Evolutionary conservation across 2,113 vertebrate species (phyloP), one percentile per base, ranked within the genome.

Genomic region (Pelusios castaneus): DNA sequence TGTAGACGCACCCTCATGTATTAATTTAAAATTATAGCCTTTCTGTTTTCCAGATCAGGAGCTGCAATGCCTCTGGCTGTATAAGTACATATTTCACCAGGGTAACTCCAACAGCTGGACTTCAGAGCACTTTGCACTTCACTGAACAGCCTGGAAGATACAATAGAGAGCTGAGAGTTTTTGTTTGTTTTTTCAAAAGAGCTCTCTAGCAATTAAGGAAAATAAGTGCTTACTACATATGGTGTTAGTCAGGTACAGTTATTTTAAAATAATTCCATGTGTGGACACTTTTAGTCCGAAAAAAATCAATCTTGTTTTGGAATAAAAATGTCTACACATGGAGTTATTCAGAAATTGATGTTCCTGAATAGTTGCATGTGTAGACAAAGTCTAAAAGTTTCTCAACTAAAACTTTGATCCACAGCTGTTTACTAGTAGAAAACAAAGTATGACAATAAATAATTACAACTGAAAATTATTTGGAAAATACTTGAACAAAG

Each of bases 401-500:
- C 51, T n/a, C 55, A 29, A 43, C 17, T 82, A 51, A 8, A 75
- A 12, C 10, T 60, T 85, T 58, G 38, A 22, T 14, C 54, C 17
- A 3, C 43, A 92, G 76, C 55, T 78, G 81, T 3, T 8, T 29
- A 31, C 45, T 49, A 34, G 4, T 21, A 41, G 82, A 17, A 34
- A 38, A 19, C 2, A 1, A 1, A 2, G 21, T 0, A 3, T 2
- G 14, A 9, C 9, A 55, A 5, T 2, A 79, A 60, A n/a, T 3
- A 58, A 41, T 56, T 89, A 49, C n/a, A 87, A 21, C 5, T 29
- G 70, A 56, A 17, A 84, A 51, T 1, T 24, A 51, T 79, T 43
- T 47, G 52, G 31, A 31, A 80, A 54, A 47, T 81, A 81, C 27
- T 63, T 67, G 16, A 67, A 67, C 16, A 45, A 45, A 43, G 34